These are phyloP conservation scores for Prostheceraeus crozeri DNA, from an alignment of 2,888 invertebrate genomes.

Conservation along the genomic window DNA sequence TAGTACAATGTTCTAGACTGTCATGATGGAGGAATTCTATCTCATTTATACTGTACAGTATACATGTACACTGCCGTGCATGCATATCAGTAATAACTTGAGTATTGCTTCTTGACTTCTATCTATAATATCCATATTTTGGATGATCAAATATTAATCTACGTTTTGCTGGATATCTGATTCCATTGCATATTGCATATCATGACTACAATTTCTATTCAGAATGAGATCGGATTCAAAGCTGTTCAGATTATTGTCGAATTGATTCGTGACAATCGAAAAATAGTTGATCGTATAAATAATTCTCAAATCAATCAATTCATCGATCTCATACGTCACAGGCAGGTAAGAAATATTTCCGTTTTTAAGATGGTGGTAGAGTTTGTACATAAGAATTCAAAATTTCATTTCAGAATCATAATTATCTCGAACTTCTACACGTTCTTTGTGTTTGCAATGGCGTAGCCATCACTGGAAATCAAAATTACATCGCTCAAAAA, in stretches of 20 bases:
- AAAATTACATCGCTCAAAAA: slow-evolving; percentile 53
- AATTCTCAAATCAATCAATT: slow-evolving; percentile 54
- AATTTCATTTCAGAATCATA: slow-evolving; percentile 49
- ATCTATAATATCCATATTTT: too few relatives aligned
- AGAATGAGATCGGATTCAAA: slow-evolving; percentile 57
- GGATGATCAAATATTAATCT: too few relatives aligned
- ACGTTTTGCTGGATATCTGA: too few relatives aligned
- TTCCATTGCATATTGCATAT: too few relatives aligned
- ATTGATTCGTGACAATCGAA: slow-evolving; percentile 54
- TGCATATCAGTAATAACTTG: too few relatives aligned
- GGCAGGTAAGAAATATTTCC: slow-evolving; percentile 53
- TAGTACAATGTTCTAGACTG: too few relatives aligned
- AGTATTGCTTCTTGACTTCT: too few relatives aligned
- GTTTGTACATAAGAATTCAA: too few relatives aligned
- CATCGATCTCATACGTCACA: slow-evolving; percentile 48
- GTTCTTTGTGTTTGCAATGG: slow-evolving; percentile 56
- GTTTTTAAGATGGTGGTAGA: too few relatives aligned
- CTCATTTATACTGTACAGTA: too few relatives aligned
- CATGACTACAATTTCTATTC: slow-evolving; percentile 37
- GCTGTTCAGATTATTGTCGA: slow-evolving; percentile 57
- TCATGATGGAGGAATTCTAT: too few relatives aligned
- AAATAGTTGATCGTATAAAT: slow-evolving; percentile 56
- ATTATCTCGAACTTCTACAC: slow-evolving; percentile 53
- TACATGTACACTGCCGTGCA: too few relatives aligned
- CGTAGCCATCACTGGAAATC: slow-evolving; percentile 56